Conservation (phyloP, 2,113 vertebrate species). For the Hemicordylus capensis region DNA sequence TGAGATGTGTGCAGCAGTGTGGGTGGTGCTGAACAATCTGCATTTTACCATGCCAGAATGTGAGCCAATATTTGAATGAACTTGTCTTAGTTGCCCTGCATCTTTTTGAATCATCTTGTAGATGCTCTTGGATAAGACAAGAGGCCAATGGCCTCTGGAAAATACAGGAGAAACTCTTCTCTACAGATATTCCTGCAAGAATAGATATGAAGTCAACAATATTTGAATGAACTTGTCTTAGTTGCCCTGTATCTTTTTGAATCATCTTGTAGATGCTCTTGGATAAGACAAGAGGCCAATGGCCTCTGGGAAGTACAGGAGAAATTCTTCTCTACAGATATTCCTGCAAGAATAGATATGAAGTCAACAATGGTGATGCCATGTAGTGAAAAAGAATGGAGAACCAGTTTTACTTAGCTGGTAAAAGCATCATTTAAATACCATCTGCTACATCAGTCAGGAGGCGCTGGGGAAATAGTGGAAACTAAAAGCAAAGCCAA, state of each 20-base stretch:
- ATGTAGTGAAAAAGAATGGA: neutral
- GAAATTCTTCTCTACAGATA: neutral
- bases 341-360: neutral
- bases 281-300: neutral
- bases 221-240: neutral
- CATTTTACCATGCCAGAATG: too few species aligned
- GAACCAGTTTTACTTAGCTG: slow-evolving; percentile 48
- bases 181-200: neutral
- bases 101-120: neutral
- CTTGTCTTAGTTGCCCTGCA: too few species aligned
- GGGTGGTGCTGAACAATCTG: too few species aligned
- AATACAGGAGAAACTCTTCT: neutral
- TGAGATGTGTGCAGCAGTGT: too few species aligned
- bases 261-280: neutral
- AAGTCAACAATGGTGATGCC: neutral
- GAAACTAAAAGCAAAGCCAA: slow-evolving; percentile 47
- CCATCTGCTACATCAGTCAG: slow-evolving; percentile 47
- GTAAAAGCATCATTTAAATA: slow-evolving; percentile 59
- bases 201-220: neutral
- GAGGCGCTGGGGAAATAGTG: slow-evolving; percentile 36
- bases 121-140: neutral
- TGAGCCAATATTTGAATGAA: neutral
- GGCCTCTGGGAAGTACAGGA: neutral
- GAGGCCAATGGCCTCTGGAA: neutral
- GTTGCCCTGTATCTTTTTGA: neutral